A percentile compares a stretch with the other conserved stretches of the same genome.
Conservation (phyloP, 2,888 invertebrate genomes). For the Sesia bembeciformis region DNA sequence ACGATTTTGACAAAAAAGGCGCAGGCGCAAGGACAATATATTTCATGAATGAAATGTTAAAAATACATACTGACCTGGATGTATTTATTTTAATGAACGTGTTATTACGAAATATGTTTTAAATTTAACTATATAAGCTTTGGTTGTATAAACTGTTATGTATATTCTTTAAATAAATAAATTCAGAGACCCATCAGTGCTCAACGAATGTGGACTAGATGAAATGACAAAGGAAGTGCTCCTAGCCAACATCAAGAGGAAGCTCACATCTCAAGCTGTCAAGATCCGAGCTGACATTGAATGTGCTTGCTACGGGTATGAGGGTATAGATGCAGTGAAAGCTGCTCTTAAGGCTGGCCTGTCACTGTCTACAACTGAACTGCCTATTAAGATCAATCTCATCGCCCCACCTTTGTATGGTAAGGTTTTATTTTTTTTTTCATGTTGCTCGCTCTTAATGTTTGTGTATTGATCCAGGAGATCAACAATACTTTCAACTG, state of each 20-base stretch:
- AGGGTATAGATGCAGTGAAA: conserved; percentile 99
- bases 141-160: no score
- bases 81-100: no score
- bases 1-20: no score
- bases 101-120: no score
- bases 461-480: no score
- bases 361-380: conserved; percentile 90
- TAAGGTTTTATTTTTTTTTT: conserved; percentile 32
- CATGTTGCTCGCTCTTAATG: no score
- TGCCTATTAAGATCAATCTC: conserved; percentile 98
- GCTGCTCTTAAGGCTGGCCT: conserved; percentile 92
- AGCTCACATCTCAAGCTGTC: conserved; percentile 90
- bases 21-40: no score
- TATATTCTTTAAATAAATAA: no score
- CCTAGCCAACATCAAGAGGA: conserved; percentile 94
- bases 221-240: conserved; percentile 93
- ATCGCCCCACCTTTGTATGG: conserved; percentile 98
- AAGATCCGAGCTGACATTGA: conserved; percentile 64
- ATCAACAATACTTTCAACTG: no score
- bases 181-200: conserved; percentile 91
- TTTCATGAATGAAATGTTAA: no score
- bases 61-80: no score
- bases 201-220: conserved; percentile 96
- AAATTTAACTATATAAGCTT: no score
- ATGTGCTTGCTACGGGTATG: conserved; percentile 81